Percentiles rank a stretch among this genome's conserved stretches.
Conservation (phyloP, 2,888 invertebrate species). For the Mayetiola destructor region DNA sequence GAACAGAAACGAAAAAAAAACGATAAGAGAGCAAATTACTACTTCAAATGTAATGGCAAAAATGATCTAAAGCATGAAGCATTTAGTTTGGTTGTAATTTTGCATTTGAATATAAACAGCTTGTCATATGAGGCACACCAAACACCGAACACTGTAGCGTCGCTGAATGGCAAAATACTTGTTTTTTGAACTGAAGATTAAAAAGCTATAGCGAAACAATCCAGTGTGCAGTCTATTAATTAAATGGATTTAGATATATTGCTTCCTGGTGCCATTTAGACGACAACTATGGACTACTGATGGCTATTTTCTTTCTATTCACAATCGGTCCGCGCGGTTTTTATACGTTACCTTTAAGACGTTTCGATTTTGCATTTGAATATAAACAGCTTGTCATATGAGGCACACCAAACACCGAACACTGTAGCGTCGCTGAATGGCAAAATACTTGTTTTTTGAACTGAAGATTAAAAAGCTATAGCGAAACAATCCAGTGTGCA, state of each 20-base stretch:
- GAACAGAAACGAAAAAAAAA: background rate
- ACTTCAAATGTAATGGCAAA: no score
- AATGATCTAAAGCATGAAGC: no score
- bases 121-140: no score
- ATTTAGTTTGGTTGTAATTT: background rate
- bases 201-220: background rate
- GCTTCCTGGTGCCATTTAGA: slow-evolving; percentile 11
- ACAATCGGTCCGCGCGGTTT: no score
- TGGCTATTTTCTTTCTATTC: background rate
- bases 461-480: background rate
- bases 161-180: slow-evolving; percentile 1
- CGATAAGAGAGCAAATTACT: background rate
- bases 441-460: slow-evolving; percentile 8
- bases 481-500: background rate
- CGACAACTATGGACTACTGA: slow-evolving; percentile 4
- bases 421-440: background rate
- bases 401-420: no score
- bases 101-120: background rate
- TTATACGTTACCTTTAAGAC: no score
- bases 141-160: background rate
- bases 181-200: slow-evolving; percentile 9
- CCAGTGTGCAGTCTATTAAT: background rate
- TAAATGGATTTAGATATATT: slow-evolving; percentile 5
- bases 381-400: no score
- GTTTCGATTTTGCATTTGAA: background rate